Conservation (phyloP, 2,797 vertebrate species). For the Xiphorhynchus erythropygius region DNA sequence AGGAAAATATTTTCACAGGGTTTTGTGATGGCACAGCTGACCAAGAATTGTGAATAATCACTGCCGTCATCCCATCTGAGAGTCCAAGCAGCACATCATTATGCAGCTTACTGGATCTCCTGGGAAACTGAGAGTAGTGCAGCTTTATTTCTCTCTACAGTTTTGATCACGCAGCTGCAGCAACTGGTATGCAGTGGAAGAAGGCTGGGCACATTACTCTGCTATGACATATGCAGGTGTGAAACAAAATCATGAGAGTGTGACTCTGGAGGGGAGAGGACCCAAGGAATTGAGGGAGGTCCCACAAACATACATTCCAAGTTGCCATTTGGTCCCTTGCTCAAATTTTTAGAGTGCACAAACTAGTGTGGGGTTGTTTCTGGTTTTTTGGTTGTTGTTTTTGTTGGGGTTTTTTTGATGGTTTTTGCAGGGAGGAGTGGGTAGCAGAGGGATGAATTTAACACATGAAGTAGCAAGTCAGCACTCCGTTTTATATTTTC, state of each 20-base stretch:
- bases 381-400: not conserved
- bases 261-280: not conserved
- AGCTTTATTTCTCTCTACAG: not conserved
- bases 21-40: not conserved
- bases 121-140: not conserved
- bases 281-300: not conserved
- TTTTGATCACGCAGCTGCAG: not conserved
- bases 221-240: too few species aligned
- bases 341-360: not conserved
- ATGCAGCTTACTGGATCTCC: not conserved
- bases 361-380: not conserved
- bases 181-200: not conserved
- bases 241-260: rapidly evolving
- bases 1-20: not conserved
- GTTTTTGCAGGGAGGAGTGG: too few species aligned
- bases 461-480: not conserved
- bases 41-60: not conserved
- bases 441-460: rapidly evolving
- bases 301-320: not conserved
- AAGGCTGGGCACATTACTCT: not conserved
- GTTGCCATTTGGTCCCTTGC: not conserved
- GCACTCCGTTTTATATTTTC: not conserved
- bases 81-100: not conserved
- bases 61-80: not conserved
- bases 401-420: not conserved